Evolutionary conservation across 1,140 invertebrate species (phyloP).

Genomic region (Procambarus clarkii): DNA sequence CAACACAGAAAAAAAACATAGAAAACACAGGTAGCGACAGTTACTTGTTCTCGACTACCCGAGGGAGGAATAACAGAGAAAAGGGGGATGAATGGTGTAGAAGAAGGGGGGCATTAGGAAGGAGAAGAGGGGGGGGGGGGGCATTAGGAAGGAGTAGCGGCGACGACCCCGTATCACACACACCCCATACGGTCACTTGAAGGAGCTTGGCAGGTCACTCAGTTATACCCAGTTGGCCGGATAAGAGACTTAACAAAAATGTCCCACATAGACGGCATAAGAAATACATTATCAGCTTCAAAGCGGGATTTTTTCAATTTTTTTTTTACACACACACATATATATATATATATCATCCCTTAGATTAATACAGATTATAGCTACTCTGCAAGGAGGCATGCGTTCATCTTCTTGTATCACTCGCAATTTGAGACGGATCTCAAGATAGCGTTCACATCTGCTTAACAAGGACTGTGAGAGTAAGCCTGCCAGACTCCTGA

Average conservation of each 20-base stretch:
- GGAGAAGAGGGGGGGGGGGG: too few relatives aligned
- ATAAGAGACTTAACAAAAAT: background rate
- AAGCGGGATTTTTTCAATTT: too few relatives aligned
- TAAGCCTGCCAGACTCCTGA: background rate
- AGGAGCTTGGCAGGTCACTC: background rate
- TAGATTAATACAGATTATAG: background rate
- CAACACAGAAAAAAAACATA: background rate
- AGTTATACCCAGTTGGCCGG: background rate
- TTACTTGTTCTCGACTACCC: background rate
- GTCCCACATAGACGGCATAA: background rate
- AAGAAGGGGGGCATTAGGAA: background rate
- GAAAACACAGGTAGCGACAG: background rate
- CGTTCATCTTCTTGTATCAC: too few relatives aligned
- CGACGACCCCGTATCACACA: background rate
- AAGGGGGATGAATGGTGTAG: too few relatives aligned
- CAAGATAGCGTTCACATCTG: background rate
- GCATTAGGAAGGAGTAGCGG: background rate
- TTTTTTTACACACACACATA: too few relatives aligned
- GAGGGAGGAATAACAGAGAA: background rate
- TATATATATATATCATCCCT: background rate
- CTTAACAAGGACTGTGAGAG: constrained; percentile 2
- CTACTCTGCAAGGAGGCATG: too few relatives aligned
- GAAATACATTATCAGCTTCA: background rate
- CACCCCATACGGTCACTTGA: background rate
- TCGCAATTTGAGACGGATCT: background rate